These are phyloP conservation scores for Prenolepis imparis DNA, from an alignment of 2,888 invertebrate species.

Conservation along the genomic window DNA sequence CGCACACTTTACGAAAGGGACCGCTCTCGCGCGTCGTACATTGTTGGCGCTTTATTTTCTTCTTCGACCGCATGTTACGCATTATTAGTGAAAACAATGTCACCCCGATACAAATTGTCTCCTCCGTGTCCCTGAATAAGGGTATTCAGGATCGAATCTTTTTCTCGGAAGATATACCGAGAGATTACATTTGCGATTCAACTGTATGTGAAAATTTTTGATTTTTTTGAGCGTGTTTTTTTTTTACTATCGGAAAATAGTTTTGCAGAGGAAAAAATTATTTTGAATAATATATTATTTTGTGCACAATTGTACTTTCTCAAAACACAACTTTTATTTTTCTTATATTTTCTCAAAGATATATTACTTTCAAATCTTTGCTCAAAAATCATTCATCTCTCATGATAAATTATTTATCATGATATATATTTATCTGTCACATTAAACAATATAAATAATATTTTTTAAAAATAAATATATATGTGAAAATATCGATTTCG, in stretches of 20 bases:
- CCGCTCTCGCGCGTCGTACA: conserved; percentile 50
- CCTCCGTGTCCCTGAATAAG: conserved; percentile 18
- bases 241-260: neutral
- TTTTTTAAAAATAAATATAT: neutral
- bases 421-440: neutral
- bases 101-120: conserved; percentile 69
- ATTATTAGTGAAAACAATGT: conserved; percentile 74
- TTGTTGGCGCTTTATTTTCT: conserved; percentile 80
- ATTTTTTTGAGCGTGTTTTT: conserved; percentile 33
- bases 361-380: neutral
- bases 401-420: neutral
- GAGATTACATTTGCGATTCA: conserved; percentile 58
- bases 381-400: neutral
- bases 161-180: conserved; percentile 15
- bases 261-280: neutral
- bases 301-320: neutral
- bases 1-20: conserved; percentile 69
- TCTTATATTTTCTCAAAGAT: neutral
- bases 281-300: neutral
- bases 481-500: neutral
- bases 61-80: conserved; percentile 73
- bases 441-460: neutral
- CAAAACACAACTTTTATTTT: neutral
- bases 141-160: conserved; percentile 49
- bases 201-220: conserved; percentile 45